A percentile compares a stretch with the other conserved stretches of the same genome.
phyloP scores from a whole-genome alignment of 2,797 vertebrate genomes.

The Monodelphis domestica region DNA sequence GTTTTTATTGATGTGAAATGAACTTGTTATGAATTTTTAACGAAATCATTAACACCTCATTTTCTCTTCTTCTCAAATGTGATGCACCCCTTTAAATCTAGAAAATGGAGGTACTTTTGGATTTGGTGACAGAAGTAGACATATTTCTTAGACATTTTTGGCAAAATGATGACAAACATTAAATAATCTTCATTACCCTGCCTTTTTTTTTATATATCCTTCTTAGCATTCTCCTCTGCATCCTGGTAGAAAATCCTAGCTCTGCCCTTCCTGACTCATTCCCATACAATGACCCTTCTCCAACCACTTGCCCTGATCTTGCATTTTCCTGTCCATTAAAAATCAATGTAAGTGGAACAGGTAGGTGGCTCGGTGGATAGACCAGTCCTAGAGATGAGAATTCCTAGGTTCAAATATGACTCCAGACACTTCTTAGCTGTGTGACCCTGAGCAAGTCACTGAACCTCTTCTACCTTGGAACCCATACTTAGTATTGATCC shows the following conservation, averaged over 20 bases:
- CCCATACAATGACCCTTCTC: neutral
- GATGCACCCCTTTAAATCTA: neutral
- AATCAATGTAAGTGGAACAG: neutral
- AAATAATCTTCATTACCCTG: neutral
- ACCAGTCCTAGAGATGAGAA: too few relatives aligned
- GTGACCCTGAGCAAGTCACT: too few relatives aligned
- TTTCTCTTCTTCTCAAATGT: neutral
- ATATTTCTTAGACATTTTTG: neutral
- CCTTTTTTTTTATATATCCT: neutral
- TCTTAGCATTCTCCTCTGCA: neutral
- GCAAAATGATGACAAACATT: neutral
- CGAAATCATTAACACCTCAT: neutral
- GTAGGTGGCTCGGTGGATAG: too few relatives aligned
- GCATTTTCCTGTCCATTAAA: neutral
- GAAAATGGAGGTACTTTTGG: neutral
- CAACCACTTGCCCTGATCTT: neutral
- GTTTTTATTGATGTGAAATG: slow-evolving; percentile 4
- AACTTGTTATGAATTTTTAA: neutral
- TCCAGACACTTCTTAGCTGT: too few relatives aligned
- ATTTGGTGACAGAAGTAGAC: neutral
- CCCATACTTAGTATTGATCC: too few relatives aligned
- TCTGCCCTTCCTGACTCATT: neutral
- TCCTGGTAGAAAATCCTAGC: neutral
- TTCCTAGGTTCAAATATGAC: too few relatives aligned
- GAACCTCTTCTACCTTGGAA: too few relatives aligned